Percentiles rank a stretch among this genome's conserved stretches.
Conservation (phyloP, 2,888 invertebrate genomes). For the Exephanes ischioxanthus region DNA sequence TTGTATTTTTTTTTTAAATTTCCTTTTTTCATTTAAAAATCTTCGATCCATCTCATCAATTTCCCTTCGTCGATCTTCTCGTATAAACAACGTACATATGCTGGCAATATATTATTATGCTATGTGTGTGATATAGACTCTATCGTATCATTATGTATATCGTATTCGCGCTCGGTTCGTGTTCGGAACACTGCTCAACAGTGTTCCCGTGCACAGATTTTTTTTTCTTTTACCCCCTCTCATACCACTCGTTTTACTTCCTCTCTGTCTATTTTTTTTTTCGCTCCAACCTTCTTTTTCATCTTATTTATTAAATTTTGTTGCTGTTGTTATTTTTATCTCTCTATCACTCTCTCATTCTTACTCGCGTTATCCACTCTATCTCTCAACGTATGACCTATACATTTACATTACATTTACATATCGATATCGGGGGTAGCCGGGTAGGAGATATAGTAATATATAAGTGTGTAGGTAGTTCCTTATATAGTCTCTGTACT, state of each 20-base stretch:
- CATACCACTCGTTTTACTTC: slow-evolving; percentile 23
- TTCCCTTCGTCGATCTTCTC: slow-evolving; percentile 67
- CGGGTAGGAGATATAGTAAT: slow-evolving; percentile 77
- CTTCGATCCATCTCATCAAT: slow-evolving; percentile 25
- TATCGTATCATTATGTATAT: slow-evolving; percentile 83
- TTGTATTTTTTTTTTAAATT: slow-evolving; percentile 24
- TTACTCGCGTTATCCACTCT: slow-evolving; percentile 47
- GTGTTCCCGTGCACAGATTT: slow-evolving; percentile 71
- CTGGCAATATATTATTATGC: slow-evolving; percentile 85
- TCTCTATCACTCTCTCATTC: slow-evolving; percentile 50
- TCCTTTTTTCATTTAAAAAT: slow-evolving; percentile 50
- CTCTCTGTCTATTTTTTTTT: slow-evolving; percentile 36
- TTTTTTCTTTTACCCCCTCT: slow-evolving; percentile 60
- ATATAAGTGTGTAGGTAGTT: slow-evolving; percentile 72
- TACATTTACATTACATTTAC: slow-evolving; percentile 74
- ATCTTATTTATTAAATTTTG: slow-evolving; percentile 38
- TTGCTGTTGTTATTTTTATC: slow-evolving; percentile 30
- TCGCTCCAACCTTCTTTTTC: slow-evolving; percentile 35
- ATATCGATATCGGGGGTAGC: slow-evolving; percentile 81
- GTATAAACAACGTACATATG: slow-evolving; percentile 83
- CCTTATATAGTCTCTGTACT: slow-evolving; percentile 84
- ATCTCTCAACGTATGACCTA: slow-evolving; percentile 76
- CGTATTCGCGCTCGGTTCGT: slow-evolving; percentile 78
- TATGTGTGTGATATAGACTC: slow-evolving; percentile 84
- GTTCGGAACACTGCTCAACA: slow-evolving; percentile 82